phyloP scores from a whole-genome alignment of 2,113 vertebrate species.

The Prunella fulvescens region DNA sequence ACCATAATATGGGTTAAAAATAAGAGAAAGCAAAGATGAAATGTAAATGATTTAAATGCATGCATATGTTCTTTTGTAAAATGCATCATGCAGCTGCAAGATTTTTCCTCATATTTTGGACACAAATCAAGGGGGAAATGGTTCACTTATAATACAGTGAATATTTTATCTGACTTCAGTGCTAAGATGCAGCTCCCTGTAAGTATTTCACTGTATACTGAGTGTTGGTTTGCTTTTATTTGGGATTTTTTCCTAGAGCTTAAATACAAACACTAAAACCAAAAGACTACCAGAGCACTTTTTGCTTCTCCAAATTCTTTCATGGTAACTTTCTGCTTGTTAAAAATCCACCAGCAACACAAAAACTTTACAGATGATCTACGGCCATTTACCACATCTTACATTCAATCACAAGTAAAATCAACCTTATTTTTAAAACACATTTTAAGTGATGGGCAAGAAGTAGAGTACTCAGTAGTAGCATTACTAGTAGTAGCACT shows the following conservation, averaged over 20 bases:
- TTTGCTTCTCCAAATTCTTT: neutral
- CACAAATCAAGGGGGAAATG: slow-evolving; percentile 63
- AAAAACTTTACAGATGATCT: neutral
- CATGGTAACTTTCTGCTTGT: neutral
- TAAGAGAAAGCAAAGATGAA: slow-evolving; percentile 57
- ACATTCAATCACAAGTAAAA: neutral
- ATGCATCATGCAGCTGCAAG: slow-evolving; percentile 62
- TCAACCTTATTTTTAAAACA: neutral
- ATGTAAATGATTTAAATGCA: slow-evolving; percentile 68
- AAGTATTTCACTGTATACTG: neutral
- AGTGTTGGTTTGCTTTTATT: neutral
- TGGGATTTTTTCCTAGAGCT: neutral
- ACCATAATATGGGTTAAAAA: slow-evolving; percentile 39
- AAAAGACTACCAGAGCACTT: neutral
- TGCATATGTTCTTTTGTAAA: slow-evolving; percentile 67
- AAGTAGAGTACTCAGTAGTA: neutral
- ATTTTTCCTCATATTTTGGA: slow-evolving; percentile 55
- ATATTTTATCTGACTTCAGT: slow-evolving; percentile 54
- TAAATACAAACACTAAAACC: neutral
- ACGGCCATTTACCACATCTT: neutral
- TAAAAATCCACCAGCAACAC: neutral
- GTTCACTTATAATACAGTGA: slow-evolving; percentile 37
- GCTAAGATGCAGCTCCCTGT: neutral
- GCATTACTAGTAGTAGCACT: too few species aligned
- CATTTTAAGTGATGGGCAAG: neutral